Conservation (phyloP, 2,797 vertebrate genomes). For the Pseudomugil tenellus region DNA sequence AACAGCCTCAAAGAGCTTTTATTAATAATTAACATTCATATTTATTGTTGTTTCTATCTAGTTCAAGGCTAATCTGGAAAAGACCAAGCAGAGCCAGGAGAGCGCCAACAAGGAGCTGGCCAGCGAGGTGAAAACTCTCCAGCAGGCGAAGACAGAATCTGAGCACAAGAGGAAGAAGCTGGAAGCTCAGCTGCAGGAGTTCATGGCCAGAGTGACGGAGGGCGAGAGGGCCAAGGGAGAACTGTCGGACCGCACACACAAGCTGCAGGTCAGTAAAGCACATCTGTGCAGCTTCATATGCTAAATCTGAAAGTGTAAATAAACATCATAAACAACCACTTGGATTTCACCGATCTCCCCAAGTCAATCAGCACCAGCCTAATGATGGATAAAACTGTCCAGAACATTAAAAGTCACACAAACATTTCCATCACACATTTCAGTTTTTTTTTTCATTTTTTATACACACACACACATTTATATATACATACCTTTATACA, state of each 20-base stretch:
- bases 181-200: constrained; percentile 93
- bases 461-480: no score
- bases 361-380: no score
- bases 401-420: no score
- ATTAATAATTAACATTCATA: neutral
- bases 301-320: no score
- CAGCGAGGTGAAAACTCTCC: constrained; percentile 91
- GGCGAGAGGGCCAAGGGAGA: constrained; percentile 90
- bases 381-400: no score
- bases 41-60: constrained; percentile 48
- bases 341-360: no score
- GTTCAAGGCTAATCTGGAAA: constrained; percentile 97
- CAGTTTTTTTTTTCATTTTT: no score
- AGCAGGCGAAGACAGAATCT: constrained; percentile 92
- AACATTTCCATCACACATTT: no score
- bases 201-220: constrained; percentile 88
- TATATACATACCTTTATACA: no score
- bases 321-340: no score
- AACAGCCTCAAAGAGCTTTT: neutral
- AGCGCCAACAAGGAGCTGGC: constrained; percentile 94
- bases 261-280: constrained; percentile 85
- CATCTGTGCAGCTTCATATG: neutral
- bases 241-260: constrained; percentile 89
- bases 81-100: constrained; percentile 96
- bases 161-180: constrained; percentile 98